Conservation (phyloP, 1,140 invertebrate genomes). For the Drosophila nikananu region DNA sequence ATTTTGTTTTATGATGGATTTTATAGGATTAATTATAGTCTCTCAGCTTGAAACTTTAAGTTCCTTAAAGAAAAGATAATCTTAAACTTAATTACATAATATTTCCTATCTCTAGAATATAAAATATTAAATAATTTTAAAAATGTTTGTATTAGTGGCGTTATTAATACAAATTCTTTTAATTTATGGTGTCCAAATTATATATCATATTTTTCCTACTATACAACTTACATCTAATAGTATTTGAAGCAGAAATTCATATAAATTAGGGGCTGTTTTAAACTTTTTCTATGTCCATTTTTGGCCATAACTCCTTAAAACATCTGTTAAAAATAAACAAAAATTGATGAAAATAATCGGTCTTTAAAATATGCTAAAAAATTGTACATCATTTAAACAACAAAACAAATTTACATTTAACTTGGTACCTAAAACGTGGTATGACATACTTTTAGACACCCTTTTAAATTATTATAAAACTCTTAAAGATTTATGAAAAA, state of each 20-base stretch:
- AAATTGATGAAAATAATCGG: background rate
- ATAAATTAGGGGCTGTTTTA: background rate
- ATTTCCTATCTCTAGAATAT: background rate
- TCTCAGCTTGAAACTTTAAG: background rate
- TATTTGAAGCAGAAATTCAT: too few relatives aligned
- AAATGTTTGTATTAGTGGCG: background rate
- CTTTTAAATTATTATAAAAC: background rate
- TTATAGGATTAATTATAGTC: background rate
- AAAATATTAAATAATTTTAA: background rate
- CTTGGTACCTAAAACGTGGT: background rate
- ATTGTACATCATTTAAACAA: background rate
- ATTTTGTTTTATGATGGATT: conserved; percentile 1
- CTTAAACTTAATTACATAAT: background rate
- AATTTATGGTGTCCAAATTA: background rate
- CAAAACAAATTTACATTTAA: background rate
- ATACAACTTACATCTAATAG: background rate
- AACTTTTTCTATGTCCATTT: background rate
- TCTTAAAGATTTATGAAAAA: too few relatives aligned
- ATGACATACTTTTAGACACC: background rate
- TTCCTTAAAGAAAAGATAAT: background rate
- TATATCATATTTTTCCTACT: background rate
- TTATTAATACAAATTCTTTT: background rate
- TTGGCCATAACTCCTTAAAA: background rate
- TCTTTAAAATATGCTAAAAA: background rate
- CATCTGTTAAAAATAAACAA: background rate